Evolutionary conservation across 2,888 invertebrate genomes (phyloP).

Genomic region (Parnassius orleans): DNA sequence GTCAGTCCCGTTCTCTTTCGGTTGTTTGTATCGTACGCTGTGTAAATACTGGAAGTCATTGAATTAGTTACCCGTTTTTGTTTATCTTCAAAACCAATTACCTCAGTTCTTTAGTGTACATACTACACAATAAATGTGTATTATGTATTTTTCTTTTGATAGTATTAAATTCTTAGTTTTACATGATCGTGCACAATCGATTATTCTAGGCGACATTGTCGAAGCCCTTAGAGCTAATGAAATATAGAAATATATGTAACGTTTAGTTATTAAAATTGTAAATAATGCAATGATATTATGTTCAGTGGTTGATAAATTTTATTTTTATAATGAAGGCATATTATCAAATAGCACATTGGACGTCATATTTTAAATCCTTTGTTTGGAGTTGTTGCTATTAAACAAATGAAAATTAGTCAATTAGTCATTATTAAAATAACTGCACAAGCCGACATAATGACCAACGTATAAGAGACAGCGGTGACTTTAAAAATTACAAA

Average conservation of each 20-base stretch:
- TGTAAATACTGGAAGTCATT: slow-evolving; percentile 76
- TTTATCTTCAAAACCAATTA: slow-evolving; percentile 76
- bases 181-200: slow-evolving; percentile 52
- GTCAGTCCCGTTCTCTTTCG: slow-evolving; percentile 31
- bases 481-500: slow-evolving; percentile 7
- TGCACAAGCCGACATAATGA: slow-evolving; percentile 52
- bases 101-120: slow-evolving; percentile 74
- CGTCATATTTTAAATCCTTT: slow-evolving; percentile 58
- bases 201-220: slow-evolving; percentile 47
- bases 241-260: slow-evolving; percentile 51
- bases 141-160: slow-evolving; percentile 58
- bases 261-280: slow-evolving; percentile 61
- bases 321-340: slow-evolving; percentile 8
- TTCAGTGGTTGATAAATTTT: slow-evolving; percentile 11
- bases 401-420: slow-evolving; percentile 41
- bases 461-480: slow-evolving; percentile 29
- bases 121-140: slow-evolving; percentile 63
- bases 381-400: slow-evolving; percentile 52
- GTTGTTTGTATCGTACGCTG: slow-evolving; percentile 42
- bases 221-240: slow-evolving; percentile 47
- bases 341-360: slow-evolving; percentile 47
- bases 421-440: slow-evolving; percentile 52
- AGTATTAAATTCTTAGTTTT: slow-evolving; percentile 68
- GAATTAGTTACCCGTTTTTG: slow-evolving; percentile 71
- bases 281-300: slow-evolving; percentile 51